Percentiles rank a stretch among this genome's conserved stretches.
These are phyloP conservation scores for Panagrolaimus sp. DNA, from an alignment of 1,140 invertebrate species.

Conservation along the genomic window DNA sequence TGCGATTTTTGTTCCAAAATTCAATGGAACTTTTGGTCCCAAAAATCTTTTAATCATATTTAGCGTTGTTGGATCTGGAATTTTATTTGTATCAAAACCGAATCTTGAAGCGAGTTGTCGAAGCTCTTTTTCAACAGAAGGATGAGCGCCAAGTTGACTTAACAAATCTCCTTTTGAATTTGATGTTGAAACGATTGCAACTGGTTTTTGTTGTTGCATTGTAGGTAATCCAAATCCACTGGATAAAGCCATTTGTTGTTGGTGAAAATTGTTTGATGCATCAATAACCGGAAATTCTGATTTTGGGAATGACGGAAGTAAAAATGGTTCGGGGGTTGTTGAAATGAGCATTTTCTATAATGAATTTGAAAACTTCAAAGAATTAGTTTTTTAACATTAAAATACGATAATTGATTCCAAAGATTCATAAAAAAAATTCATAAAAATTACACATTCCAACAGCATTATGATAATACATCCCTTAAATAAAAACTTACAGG, in stretches of 20 bases:
- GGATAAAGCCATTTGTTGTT: conserved; percentile 1
- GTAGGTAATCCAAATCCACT: neutral
- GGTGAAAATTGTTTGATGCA: neutral
- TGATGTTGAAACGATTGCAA: neutral
- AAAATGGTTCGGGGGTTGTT: too few species aligned
- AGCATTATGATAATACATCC: too few species aligned
- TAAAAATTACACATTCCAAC: too few species aligned
- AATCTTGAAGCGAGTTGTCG: conserved; percentile 15
- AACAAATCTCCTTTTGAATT: neutral
- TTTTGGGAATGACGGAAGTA: neutral
- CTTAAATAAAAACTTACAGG: neutral
- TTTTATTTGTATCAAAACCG: conserved; percentile 13
- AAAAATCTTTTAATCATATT: conserved; percentile 4
- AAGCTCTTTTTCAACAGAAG: conserved; percentile 2
- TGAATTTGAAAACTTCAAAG: too few species aligned
- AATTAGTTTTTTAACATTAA: neutral
- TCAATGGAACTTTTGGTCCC: neutral
- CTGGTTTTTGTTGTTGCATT: neutral
- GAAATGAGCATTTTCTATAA: too few species aligned
- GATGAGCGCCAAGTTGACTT: neutral
- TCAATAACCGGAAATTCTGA: neutral
- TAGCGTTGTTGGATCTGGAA: neutral
- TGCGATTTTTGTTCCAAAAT: neutral
- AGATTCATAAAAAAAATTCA: neutral
- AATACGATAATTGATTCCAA: neutral